These are phyloP conservation scores for Diplodus sargus DNA, from an alignment of 2,797 vertebrate species.

Conservation along the genomic window DNA sequence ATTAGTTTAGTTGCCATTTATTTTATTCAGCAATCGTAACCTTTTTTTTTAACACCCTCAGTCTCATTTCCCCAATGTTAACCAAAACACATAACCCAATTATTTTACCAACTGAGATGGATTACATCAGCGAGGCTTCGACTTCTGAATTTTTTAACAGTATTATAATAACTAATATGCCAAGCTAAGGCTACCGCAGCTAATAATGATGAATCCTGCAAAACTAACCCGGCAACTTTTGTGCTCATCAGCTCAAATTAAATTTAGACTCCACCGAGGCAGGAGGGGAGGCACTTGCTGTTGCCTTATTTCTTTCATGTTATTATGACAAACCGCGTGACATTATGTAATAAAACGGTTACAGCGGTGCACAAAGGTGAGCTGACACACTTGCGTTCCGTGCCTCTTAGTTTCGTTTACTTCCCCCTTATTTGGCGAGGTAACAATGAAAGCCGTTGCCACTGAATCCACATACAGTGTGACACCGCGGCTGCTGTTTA, in stretches of 20 bases:
- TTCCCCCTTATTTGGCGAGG: conserved; percentile 43
- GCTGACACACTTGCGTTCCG: conserved; percentile 45
- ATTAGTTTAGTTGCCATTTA: conserved; percentile 32
- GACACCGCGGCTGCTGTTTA: conserved; percentile 46
- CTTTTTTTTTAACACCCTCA: conserved; percentile 22
- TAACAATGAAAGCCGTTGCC: conserved; percentile 45
- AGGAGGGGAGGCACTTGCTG: conserved; percentile 44
- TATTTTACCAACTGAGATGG: conserved; percentile 43
- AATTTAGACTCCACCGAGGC: conserved; percentile 64
- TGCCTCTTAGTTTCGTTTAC: conserved; percentile 9
- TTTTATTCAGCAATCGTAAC: conserved; percentile 37
- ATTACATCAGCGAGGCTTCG: conserved; percentile 46
- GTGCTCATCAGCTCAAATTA: conserved; percentile 70
- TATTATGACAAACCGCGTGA: conserved; percentile 51
- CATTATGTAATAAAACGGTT: conserved; percentile 54
- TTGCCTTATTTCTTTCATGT: conserved; percentile 56
- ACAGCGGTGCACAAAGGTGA: conserved; percentile 43
- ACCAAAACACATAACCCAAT: conserved; percentile 44
- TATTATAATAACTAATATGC: conserved; percentile 48
- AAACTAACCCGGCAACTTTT: conserved; percentile 58
- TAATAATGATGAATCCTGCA: conserved; percentile 65
- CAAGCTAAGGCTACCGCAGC: conserved; percentile 43
- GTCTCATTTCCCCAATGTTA: conserved; percentile 34
- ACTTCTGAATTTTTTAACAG: conserved; percentile 35
- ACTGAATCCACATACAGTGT: conserved; percentile 44